Conservation (phyloP, 2,888 invertebrate genomes). For the Sinotaia quadrata region DNA sequence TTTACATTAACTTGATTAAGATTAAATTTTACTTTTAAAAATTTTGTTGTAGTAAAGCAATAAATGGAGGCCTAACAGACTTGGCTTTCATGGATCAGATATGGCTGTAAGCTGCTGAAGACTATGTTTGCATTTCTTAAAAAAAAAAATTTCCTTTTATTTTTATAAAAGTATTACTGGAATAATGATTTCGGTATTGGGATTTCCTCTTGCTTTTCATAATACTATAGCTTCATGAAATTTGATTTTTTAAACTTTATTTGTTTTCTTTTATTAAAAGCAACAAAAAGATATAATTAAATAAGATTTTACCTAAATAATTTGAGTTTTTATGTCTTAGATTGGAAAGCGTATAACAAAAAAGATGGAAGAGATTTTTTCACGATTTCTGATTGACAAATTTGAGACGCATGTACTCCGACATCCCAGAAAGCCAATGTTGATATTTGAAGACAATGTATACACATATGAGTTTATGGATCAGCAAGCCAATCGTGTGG, state of each 20-base stretch:
- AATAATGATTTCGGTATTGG: no score
- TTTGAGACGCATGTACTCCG: constrained; percentile 48
- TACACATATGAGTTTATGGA: constrained; percentile 56
- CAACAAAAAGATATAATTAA: no score
- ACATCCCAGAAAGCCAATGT: constrained; percentile 43
- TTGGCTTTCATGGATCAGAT: no score
- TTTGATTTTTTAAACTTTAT: neutral
- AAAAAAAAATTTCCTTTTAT: no score
- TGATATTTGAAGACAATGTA: constrained; percentile 49
- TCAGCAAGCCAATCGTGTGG: constrained; percentile 54
- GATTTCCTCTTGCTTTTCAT: constrained; percentile 8
- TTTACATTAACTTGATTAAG: neutral
- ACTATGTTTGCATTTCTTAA: no score
- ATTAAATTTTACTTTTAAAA: neutral
- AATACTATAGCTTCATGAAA: neutral
- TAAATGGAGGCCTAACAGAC: neutral
- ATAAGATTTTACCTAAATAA: neutral
- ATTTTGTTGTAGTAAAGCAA: neutral
- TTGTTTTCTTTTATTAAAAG: no score
- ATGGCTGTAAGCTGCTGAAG: no score
- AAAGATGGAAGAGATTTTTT: constrained; percentile 7
- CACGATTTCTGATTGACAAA: constrained; percentile 42
- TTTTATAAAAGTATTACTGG: no score
- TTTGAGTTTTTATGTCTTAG: neutral
- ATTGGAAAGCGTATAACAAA: neutral